phyloP scores from a whole-genome alignment of 2,888 invertebrate species.

The Adela reaumurella region DNA sequence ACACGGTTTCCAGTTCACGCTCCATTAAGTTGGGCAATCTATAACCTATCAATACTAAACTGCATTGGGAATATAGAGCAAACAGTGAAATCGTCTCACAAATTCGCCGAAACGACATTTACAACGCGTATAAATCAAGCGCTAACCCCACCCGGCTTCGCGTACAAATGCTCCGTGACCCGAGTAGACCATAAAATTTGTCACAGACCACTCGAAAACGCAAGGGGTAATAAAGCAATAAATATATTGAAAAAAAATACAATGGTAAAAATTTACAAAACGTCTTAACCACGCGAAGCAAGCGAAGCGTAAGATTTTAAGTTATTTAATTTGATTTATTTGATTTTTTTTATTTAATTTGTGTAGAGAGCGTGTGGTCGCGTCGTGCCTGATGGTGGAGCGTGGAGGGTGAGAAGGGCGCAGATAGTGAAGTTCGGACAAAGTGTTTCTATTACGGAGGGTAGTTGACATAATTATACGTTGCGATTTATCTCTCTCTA shows the following conservation, averaged over 20 bases:
- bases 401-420: conserved; percentile 34
- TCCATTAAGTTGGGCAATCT: conserved; percentile 19
- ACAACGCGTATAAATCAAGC: conserved; percentile 40
- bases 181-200: conserved; percentile 54
- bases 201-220: conserved; percentile 50
- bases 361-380: background rate
- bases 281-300: conserved; percentile 49
- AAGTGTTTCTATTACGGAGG: background rate
- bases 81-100: conserved; percentile 43
- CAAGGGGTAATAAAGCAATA: conserved; percentile 46
- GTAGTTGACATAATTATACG: background rate
- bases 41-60: background rate
- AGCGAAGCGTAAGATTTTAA: conserved; percentile 34
- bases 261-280: conserved; percentile 58
- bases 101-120: conserved; percentile 47
- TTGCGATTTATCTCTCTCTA: background rate
- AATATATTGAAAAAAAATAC: conserved; percentile 45
- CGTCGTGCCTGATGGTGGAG: conserved; percentile 25
- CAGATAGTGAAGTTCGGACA: background rate
- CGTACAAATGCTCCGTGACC: conserved; percentile 26
- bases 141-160: too few relatives aligned
- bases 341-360: conserved; percentile 18
- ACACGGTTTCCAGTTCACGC: conserved; percentile 16
- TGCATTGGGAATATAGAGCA: too few relatives aligned
- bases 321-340: conserved; percentile 55